Evolutionary conservation across 2,888 invertebrate species (phyloP).

Genomic region (Drosophila prolongata): DNA sequence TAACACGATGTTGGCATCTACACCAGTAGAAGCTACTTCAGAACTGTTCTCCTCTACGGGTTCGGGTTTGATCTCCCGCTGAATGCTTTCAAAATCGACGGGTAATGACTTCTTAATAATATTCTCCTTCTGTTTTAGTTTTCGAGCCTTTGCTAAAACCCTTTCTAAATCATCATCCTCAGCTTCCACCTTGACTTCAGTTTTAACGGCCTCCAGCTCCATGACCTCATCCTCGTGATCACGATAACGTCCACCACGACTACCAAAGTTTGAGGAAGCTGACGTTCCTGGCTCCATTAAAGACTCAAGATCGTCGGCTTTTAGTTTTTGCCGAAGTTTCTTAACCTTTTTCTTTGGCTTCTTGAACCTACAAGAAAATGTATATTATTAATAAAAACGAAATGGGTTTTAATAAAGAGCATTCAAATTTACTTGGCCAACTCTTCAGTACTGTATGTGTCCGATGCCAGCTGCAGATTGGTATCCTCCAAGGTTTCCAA

Average conservation of each 20-base stretch:
- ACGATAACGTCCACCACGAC: slow-evolving; percentile 68
- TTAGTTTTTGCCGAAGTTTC: slow-evolving; percentile 89
- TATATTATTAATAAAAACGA: neutral
- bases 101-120: slow-evolving; percentile 80
- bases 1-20: slow-evolving; percentile 89
- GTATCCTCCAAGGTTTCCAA: slow-evolving; percentile 90
- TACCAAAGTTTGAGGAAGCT: slow-evolving; percentile 78
- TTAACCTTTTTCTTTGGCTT: slow-evolving; percentile 92
- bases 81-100: slow-evolving; percentile 82
- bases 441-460: slow-evolving; percentile 95
- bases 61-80: slow-evolving; percentile 86
- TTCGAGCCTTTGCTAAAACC: slow-evolving; percentile 90
- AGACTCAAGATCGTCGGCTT: slow-evolving; percentile 89
- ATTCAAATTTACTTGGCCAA: slow-evolving; percentile 88
- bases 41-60: slow-evolving; percentile 71
- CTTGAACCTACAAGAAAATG: slow-evolving; percentile 87
- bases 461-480: slow-evolving; percentile 90
- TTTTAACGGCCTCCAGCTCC: slow-evolving; percentile 85
- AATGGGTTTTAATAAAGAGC: neutral
- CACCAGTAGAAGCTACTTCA: slow-evolving; percentile 52
- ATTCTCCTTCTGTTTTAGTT: slow-evolving; percentile 86
- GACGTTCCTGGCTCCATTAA: slow-evolving; percentile 71
- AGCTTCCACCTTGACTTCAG: slow-evolving; percentile 82
- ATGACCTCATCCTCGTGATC: slow-evolving; percentile 84
- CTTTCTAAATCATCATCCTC: slow-evolving; percentile 90